phyloP scores from a whole-genome alignment of 2,113 vertebrate genomes.

The Mormyrus lacerda region DNA sequence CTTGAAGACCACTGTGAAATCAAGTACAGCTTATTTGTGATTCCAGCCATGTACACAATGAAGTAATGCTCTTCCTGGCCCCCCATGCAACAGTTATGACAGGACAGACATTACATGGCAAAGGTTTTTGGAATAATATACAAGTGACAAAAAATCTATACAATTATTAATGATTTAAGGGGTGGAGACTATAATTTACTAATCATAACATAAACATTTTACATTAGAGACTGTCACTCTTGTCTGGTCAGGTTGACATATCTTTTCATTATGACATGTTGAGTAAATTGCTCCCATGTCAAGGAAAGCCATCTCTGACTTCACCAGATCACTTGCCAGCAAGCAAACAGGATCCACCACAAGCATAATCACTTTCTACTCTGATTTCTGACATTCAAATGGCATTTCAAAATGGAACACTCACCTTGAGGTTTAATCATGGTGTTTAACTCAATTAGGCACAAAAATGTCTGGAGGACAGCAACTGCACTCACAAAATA shows the following conservation, averaged over 20 bases:
- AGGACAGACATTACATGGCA: not conserved
- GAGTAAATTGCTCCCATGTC: not conserved
- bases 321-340: not conserved
- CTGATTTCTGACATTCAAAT: conserved; percentile 27
- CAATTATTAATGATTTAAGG: not conserved
- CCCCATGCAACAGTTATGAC: not conserved
- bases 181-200: not conserved
- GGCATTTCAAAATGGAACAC: conserved; percentile 31
- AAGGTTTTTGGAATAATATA: not conserved
- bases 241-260: not conserved
- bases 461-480: conserved; percentile 26
- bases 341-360: conserved; percentile 36
- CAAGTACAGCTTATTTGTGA: not conserved
- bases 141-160: not conserved
- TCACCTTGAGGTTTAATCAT: conserved; percentile 42
- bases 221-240: not conserved
- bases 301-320: not conserved
- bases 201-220: not conserved
- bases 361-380: conserved; percentile 10
- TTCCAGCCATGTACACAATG: not conserved
- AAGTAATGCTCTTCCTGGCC: not conserved
- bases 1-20: not conserved
- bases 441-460: conserved; percentile 26
- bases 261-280: not conserved
- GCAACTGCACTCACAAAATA: not conserved